phyloP scores from a whole-genome alignment of 1,140 invertebrate species.

The Grapholita molesta region DNA sequence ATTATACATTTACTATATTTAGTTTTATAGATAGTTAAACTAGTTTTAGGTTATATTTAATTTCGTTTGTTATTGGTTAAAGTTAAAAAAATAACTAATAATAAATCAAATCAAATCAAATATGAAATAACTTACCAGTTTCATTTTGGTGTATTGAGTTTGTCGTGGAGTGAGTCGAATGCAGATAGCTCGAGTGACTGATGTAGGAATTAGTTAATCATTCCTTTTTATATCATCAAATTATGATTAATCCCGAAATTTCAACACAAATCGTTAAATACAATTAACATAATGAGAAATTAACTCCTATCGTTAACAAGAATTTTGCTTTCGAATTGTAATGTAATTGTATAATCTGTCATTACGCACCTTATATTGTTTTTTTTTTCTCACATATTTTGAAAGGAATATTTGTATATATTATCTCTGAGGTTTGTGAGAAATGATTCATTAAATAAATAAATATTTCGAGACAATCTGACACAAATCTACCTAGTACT shows the following conservation, averaged over 20 bases:
- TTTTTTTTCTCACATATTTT: too few species aligned
- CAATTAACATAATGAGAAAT: background rate
- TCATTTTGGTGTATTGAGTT: background rate
- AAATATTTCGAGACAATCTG: too few species aligned
- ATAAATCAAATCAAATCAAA: background rate
- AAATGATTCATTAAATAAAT: too few species aligned
- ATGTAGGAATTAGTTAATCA: background rate
- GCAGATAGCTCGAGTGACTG: background rate
- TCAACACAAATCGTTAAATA: background rate
- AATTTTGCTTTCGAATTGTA: background rate
- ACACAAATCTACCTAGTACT: too few species aligned
- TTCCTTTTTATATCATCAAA: background rate
- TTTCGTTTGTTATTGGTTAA: too few species aligned
- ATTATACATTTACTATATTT: too few species aligned
- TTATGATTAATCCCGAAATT: background rate
- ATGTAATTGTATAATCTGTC: background rate
- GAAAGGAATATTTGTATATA: too few species aligned
- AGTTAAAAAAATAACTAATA: too few species aligned
- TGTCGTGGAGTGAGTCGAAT: background rate
- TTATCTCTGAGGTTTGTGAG: too few species aligned
- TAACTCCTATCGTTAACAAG: background rate
- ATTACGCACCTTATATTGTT: background rate
- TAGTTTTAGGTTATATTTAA: too few species aligned
- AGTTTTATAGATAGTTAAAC: too few species aligned
- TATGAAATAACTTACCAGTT: background rate